phyloP scores from a whole-genome alignment of 2,113 vertebrate species.

The Tamias sibiricus region DNA sequence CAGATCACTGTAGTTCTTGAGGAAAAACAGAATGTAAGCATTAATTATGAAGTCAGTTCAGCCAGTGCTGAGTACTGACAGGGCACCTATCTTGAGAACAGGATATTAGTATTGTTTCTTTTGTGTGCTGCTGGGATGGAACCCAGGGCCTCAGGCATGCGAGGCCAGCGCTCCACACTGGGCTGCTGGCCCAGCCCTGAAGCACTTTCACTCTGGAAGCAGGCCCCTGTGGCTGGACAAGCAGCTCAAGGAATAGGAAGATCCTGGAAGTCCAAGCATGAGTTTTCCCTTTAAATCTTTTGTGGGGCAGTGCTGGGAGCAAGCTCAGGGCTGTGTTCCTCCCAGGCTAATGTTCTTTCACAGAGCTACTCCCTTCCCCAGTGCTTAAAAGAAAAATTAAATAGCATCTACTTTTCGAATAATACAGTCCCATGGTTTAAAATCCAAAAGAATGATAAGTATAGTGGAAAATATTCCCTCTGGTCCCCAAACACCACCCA shows the following conservation, averaged over 20 bases:
- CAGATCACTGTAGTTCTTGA: not conserved
- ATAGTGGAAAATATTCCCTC: not conserved
- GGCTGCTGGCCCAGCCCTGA: not conserved
- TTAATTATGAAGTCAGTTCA: not conserved
- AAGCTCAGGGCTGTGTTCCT: not conserved
- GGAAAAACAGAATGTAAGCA: not conserved
- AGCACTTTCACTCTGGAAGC: too few relatives aligned
- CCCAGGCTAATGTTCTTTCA: not conserved
- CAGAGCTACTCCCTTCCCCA: not conserved
- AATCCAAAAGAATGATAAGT: not conserved
- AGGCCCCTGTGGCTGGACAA: not conserved
- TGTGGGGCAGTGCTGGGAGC: not conserved
- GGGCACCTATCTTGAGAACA: accelerated
- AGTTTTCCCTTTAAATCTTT: not conserved
- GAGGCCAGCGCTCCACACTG: not conserved
- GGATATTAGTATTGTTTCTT: accelerated
- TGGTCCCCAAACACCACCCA: not conserved
- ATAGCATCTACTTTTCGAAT: not conserved
- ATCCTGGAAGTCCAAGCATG: not conserved
- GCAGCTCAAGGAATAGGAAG: not conserved
- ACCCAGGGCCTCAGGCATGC: not conserved
- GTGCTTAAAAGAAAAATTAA: too few relatives aligned
- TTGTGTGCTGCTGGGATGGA: not conserved
- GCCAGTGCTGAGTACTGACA: not conserved
- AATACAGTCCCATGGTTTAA: not conserved